phyloP scores from a whole-genome alignment of 2,113 vertebrate genomes.

The Tapirus terrestris region DNA sequence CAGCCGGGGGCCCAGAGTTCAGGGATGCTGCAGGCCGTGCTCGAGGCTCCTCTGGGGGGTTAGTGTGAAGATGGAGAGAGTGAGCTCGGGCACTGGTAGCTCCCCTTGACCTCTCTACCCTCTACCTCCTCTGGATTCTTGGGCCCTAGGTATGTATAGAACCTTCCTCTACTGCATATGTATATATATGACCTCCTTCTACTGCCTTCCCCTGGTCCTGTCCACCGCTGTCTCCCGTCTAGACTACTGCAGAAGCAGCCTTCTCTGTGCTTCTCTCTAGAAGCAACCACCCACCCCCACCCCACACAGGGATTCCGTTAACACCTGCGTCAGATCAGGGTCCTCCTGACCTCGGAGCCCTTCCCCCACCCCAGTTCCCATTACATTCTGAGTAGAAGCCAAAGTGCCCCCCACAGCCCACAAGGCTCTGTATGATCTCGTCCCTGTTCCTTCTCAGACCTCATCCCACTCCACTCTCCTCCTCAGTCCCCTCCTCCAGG shows the following conservation, averaged over 20 bases:
- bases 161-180: too few species aligned
- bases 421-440: not conserved
- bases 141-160: rapidly evolving
- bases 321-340: not conserved
- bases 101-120: not conserved
- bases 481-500: not conserved
- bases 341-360: not conserved
- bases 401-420: not conserved
- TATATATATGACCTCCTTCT: too few species aligned
- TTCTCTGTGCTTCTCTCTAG: not conserved
- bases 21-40: not conserved
- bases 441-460: not conserved
- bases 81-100: not conserved
- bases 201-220: not conserved
- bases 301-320: not conserved
- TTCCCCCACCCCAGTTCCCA: not conserved
- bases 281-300: rapidly evolving
- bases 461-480: not conserved
- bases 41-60: not conserved
- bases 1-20: not conserved
- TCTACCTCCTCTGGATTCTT: not conserved
- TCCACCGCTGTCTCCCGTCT: not conserved
- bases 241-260: not conserved
- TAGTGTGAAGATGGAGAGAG: rapidly evolving
- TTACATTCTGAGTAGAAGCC: not conserved